Evolutionary conservation across 2,113 vertebrate species (phyloP), one percentile per base, ranked within the genome.

Genomic region (Vulpes ferrilata): DNA sequence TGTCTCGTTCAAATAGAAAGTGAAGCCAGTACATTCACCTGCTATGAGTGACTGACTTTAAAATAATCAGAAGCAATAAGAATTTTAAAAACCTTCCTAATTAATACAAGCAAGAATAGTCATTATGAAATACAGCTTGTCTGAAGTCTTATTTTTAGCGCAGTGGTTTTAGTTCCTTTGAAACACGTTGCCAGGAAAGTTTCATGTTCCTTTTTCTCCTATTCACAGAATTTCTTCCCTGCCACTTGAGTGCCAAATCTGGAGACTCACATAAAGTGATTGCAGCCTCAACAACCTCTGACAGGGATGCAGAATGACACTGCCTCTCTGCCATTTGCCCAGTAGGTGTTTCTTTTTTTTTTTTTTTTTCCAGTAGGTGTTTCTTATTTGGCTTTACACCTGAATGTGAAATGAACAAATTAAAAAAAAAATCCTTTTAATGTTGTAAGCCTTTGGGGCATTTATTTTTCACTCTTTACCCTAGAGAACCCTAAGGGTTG

Each of bases 31-130:
- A 1, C 38, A 78, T 78, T 80, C 81, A 76, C 55, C 0, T 35
- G 20, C 32, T 7, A 0, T 5, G 3, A 87, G 20, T 20, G 78
- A 11, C 43, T 51, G 43, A 76, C n/a, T 80, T 65, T 65, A 95
- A 96, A 96, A 76, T n/a, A 65, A 64, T 22, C 32, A 0, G 57
- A 95, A 93, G 57, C 64, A 91, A 64, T 57, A 74, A n/a, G 67
- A 74, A 43, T 55, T 35, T 80, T 53, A 7, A 35, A 91, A 88
- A n/a, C 7, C 43, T 19, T 23, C 32, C 20, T 51, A 71, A 57
- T 76, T 51, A 86, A 73, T 69, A 73, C 78, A 93, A 65, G 11
- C 6, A 43, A 60, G 64, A 82, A 90, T 22, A 69, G 60, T 88
- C 20, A 59, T 73, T 64, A 51, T 64, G 30, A 84, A 38, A n/a